Base-by-base conservation (phyloP, 1,140 invertebrate genomes). In the Sitobion miscanthi region DNA sequence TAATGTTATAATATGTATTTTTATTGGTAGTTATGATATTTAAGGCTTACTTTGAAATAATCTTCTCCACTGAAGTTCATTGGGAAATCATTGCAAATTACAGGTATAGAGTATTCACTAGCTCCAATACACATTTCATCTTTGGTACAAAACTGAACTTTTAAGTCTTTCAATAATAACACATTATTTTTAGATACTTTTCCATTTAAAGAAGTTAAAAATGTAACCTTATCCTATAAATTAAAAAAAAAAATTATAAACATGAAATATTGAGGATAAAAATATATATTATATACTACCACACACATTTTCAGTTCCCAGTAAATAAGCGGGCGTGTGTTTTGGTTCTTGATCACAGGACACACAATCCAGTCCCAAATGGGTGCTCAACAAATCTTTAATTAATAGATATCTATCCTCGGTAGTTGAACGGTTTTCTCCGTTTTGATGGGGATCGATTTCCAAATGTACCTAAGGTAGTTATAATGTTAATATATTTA, bases 61-160 rank as follows among this genome's bases (percentile, higher is more conserved):
- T 97, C 96, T 20, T 98, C 96, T 23, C 97, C 98, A 7, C 97
- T 97, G 95, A 98, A 98, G 94, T 97, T 96, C 25, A 97, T 96
- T 2, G 97, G 97, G 95, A 97, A 98, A 90, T 97, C 96, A 95
- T 97, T 97, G 93, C 98, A 95, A 94, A 97, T 95, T 90, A 98
- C 96, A 17, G 97, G 97, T 69, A 98, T 95, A 88, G 96, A 96
- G 85, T 95, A 96, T 30, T 96, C 95, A 25, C 96, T 96, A 38
- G 97, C 96, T 17, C 94, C 83, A 25, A 94, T 93, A 20, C 94
- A 92, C 7, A 90, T 94, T 38, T 95, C 95, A 7, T 95, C 95
- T 93, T 96, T 96, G 42, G 95, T 96, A 93, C 96, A 97, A 95
- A 98, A 97, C 94, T 96, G 96, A 14, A 97, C 95, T 30, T 95